Conservation (phyloP, 2,888 invertebrate species). For the Eubasilissa splendida region DNA sequence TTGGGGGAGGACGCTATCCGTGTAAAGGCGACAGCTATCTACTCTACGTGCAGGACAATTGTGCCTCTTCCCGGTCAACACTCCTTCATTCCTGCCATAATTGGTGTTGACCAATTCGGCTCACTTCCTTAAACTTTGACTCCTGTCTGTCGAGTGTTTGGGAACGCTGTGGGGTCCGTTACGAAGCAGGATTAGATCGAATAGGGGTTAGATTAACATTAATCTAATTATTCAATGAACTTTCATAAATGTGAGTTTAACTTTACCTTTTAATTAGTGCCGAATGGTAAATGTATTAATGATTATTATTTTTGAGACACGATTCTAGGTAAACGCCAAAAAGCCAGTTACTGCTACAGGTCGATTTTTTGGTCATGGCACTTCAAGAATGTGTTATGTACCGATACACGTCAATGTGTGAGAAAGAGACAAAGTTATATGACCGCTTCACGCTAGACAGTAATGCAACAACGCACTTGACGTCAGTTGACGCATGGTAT, state of each 20-base stretch:
- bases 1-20: constrained; percentile 29
- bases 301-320: no score
- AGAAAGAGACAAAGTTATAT: no score
- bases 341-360: no score
- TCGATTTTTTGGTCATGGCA: no score
- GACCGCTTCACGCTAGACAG: no score
- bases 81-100: constrained; percentile 21
- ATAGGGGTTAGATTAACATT: constrained; percentile 11
- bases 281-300: no score
- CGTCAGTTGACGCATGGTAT: no score
- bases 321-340: no score
- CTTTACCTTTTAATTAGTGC: no score
- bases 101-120: constrained; percentile 39
- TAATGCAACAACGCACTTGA: no score
- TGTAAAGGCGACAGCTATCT: constrained; percentile 1
- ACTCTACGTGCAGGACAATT: neutral
- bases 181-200: neutral
- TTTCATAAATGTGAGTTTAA: neutral
- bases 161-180: neutral
- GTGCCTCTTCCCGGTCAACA: constrained; percentile 17
- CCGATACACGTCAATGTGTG: no score
- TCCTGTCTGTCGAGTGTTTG: neutral
- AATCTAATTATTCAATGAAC: constrained; percentile 4
- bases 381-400: no score
- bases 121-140: constrained; percentile 48